Evolutionary conservation across 1,140 invertebrate genomes (phyloP).

Genomic region (Manduca sexta): DNA sequence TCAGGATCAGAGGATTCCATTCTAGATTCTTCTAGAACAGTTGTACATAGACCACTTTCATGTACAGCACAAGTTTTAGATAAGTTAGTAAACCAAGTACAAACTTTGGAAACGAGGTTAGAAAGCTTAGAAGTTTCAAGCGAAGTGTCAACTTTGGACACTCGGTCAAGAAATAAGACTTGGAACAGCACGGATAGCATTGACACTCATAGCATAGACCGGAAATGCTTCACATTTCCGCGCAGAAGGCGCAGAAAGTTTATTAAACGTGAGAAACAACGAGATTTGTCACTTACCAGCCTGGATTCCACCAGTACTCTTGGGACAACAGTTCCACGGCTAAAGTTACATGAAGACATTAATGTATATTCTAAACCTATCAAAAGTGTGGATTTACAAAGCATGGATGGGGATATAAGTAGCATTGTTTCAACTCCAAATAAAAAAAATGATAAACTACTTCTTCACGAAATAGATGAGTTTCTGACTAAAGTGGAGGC

Average conservation of each 20-base stretch:
- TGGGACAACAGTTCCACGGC: conserved; percentile 21
- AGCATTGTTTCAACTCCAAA: conserved; percentile 58
- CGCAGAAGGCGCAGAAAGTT: conserved; percentile 44
- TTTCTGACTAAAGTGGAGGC: conserved; percentile 72
- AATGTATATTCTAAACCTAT: conserved; percentile 6
- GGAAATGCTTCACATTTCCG: conserved; percentile 57
- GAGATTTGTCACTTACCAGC: conserved; percentile 44
- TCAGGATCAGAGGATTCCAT: conserved; percentile 73
- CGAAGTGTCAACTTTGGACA: conserved; percentile 30
- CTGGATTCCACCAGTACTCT: conserved; percentile 28
- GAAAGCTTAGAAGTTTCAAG: conserved; percentile 55
- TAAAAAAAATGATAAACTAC: conserved; percentile 62
- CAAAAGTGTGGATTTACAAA: conserved; percentile 41
- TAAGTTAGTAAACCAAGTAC: conserved; percentile 77
- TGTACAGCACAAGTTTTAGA: conserved; percentile 73
- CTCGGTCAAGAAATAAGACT: conserved; percentile 24
- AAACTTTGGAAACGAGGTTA: conserved; percentile 75
- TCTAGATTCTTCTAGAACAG: conserved; percentile 44
- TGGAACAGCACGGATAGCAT: conserved; percentile 43
- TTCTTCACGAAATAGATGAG: conserved; percentile 72
- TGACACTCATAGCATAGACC: conserved; percentile 38
- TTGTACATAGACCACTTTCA: conserved; percentile 52
- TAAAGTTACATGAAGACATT: conserved; percentile 24
- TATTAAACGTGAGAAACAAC: conserved; percentile 22
- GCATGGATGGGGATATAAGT: conserved; percentile 64